Base-by-base conservation (phyloP, 2,888 invertebrate species). In the Ectobius pallidus region DNA sequence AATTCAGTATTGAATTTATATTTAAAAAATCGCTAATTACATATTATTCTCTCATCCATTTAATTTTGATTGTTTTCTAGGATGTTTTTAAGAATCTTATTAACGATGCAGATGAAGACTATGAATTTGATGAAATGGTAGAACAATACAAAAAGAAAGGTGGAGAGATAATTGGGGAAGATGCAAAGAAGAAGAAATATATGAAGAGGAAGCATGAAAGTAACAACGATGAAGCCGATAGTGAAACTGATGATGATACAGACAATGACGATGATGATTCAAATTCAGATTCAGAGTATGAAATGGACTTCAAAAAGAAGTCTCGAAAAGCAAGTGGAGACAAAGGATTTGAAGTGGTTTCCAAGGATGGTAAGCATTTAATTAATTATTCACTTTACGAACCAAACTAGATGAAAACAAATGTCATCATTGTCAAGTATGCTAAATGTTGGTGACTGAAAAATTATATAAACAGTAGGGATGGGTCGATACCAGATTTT, bases 81-180 rank as follows among this genome's bases (percentile, higher is more conserved):
- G 94, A 94, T 75, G 88, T 88, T 77, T 92, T 96, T 77, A 92
- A 93, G 81, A 89, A 92, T 78, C 83, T 96, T 25, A 90, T 92
- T 77, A 89, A 91, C 74, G 95, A 94, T 72, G 91, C 91, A 61
- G 96, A 95, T 80, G 96, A 95, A 82, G 95, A 95, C 77, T 88
- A 88, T 27, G 97, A 97, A 84, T 86, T 97, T 7, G 93, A 96
- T 80, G 90, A 90, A 80, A 86, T 96, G 84, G 88, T 90, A 1
- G 89, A 89, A 77, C 87, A 88, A 46, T 91, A 88, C 77, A 90
- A 90, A 78, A 88, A 88, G 76, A 92, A 92, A 84, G 94, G 94
- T 77, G 88, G 83, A 6, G 79, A 79, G 70, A 81, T 85, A n/a
- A 78, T 84, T 55, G 84, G 83, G 0, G 80, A 75, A 80, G 27